Conservation (phyloP, 2,888 invertebrate species). For the Lasioglossum morio region DNA sequence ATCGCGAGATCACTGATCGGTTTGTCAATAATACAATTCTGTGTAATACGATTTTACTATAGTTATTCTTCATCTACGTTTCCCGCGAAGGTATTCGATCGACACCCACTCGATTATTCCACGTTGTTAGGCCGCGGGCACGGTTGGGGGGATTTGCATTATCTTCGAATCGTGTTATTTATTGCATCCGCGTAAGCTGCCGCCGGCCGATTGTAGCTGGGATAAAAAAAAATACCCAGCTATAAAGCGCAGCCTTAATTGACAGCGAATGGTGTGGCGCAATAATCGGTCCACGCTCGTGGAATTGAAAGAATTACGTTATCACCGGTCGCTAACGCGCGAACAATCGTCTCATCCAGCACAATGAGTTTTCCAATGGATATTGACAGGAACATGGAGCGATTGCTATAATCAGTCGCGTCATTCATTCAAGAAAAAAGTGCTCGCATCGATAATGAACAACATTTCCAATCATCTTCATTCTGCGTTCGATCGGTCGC, state of each 20-base stretch:
- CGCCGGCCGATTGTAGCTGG: not conserved
- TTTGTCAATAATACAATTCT: not conserved
- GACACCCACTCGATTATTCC: slow-evolving; percentile 7
- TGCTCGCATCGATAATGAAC: slow-evolving; percentile 3
- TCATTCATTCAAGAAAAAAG: not conserved
- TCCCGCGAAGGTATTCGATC: not conserved
- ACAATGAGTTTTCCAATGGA: not conserved
- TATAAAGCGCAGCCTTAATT: slow-evolving; percentile 28
- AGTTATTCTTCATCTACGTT: slow-evolving; percentile 7
- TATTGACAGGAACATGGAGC: not conserved
- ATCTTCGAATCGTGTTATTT: slow-evolving; percentile 46
- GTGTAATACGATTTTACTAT: slow-evolving; percentile 4
- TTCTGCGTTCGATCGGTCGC: not conserved
- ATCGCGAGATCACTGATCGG: not conserved
- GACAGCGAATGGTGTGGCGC: slow-evolving; percentile 7
- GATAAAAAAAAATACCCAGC: not conserved
- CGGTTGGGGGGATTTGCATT: slow-evolving; percentile 16
- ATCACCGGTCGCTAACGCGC: not conserved
- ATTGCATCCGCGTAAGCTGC: slow-evolving; percentile 10
- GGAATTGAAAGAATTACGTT: slow-evolving; percentile 24
- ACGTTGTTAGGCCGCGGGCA: slow-evolving; percentile 1
- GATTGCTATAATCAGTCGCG: not conserved
- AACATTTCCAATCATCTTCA: not conserved
- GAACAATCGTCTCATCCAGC: not conserved
- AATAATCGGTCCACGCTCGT: slow-evolving; percentile 21